Evolutionary conservation across 2,113 vertebrate species (phyloP), one percentile per base, ranked within the genome.

Genomic region (Pontoporia blainvillei): DNA sequence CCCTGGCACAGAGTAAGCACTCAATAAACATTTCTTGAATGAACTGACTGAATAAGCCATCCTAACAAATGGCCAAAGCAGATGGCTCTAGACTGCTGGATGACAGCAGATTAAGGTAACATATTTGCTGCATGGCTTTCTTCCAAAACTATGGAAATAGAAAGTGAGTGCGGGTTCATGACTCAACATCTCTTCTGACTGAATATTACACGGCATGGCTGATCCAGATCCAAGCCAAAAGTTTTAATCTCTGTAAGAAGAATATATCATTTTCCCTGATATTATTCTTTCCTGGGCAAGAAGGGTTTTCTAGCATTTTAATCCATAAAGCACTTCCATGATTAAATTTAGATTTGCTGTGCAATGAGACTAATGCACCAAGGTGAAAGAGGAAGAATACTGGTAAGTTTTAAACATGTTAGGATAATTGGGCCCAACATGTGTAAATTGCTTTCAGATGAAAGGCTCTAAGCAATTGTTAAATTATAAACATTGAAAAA

Each of bases 371-470:
- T 46, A 75, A 91, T 41, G 18, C n/a, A 84, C 9, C 29, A 86
- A 81, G 62, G 91, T 72, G 81, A 79, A 75, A 86, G 79, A 95
- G 41, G 66, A 44, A 97, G 91, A 94, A 59, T 67, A 87, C 95
- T 93, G 89, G 91, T 66, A 86, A 96, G 83, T 57, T 96, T 94
- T 94, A 96, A 95, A 46, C 86, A 72, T 76, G 93, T 96, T 91
- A 96, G 67, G 64, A 94, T 95, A 97, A 96, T 92, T 23, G 87
- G n/a, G 71, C 44, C 67, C 86, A 96, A 71, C 84, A 67, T 92
- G 72, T 20, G 13, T 97, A 96, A 97, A 94, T 91, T 97, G 64
- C 94, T 98, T 97, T 95, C 95, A 97, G 91, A 87, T 91, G 95
- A 96, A 97, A 98, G 39, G 41, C 73, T 97, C 86, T 15, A 36